Evolutionary conservation across 2,888 invertebrate species (phyloP).

Genomic region (Drosophila kambysellisi): DNA sequence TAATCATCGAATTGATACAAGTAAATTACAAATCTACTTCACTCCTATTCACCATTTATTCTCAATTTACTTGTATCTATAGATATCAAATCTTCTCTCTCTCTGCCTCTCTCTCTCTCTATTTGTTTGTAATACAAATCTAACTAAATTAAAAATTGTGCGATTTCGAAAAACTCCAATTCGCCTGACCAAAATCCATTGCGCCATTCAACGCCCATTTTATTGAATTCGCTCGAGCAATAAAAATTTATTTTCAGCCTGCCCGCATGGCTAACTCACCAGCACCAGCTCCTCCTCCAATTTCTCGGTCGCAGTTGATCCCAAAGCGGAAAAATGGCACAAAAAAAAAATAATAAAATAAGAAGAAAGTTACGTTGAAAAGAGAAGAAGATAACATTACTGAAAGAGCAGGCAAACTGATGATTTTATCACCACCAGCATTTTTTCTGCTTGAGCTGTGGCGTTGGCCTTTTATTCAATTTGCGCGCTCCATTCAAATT

Average conservation of each 20-base stretch:
- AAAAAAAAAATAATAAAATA: slow-evolving; percentile 17
- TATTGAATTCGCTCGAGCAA: slow-evolving; percentile 72
- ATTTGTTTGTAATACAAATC: slow-evolving; percentile 17
- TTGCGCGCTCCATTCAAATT: slow-evolving; percentile 69
- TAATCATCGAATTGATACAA: neutral
- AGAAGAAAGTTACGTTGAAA: slow-evolving; percentile 21
- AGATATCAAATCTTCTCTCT: neutral
- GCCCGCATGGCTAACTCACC: slow-evolving; percentile 13
- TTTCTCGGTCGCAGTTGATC: slow-evolving; percentile 18
- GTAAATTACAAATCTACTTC: neutral
- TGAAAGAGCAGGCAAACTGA: slow-evolving; percentile 52
- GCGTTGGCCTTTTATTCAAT: slow-evolving; percentile 72
- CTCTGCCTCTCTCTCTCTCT: neutral
- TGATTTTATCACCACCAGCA: slow-evolving; percentile 69
- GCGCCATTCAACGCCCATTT: slow-evolving; percentile 26
- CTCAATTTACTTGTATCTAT: neutral
- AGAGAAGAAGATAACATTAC: slow-evolving; percentile 15
- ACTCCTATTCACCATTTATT: slow-evolving; percentile 1
- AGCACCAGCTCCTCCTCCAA: neutral
- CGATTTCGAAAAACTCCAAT: slow-evolving; percentile 10
- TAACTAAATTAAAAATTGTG: slow-evolving; percentile 59
- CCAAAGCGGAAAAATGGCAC: slow-evolving; percentile 31
- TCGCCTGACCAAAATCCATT: slow-evolving; percentile 17
- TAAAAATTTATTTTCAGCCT: slow-evolving; percentile 67
- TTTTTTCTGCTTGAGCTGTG: slow-evolving; percentile 70